phyloP scores from a whole-genome alignment of 2,113 vertebrate species.

The Strix uralensis region DNA sequence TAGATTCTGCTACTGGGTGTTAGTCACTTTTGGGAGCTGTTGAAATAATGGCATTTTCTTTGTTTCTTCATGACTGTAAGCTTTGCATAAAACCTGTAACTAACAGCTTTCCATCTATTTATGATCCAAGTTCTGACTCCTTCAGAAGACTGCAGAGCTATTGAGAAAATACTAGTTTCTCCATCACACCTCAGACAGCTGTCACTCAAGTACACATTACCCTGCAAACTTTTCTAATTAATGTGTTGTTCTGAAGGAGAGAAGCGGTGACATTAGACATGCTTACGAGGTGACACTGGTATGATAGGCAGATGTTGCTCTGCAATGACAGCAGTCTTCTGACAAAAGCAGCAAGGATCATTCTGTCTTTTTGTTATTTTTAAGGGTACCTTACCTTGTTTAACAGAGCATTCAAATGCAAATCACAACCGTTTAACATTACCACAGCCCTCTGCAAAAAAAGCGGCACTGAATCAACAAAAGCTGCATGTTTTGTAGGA shows the following conservation, averaged over 20 bases:
- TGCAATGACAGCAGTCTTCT: not conserved
- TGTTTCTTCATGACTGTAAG: not conserved
- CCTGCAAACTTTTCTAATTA: slow-evolving; percentile 8
- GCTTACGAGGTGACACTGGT: not conserved
- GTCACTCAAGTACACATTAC: not conserved
- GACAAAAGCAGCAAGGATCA: not conserved
- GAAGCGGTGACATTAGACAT: not conserved
- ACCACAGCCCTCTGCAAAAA: not conserved
- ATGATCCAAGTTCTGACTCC: not conserved
- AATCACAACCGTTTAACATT: slow-evolving; percentile 24
- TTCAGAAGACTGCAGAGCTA: not conserved
- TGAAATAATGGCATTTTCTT: not conserved
- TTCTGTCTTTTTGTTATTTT: not conserved
- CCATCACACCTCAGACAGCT: not conserved
- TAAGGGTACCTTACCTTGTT: slow-evolving; percentile 46
- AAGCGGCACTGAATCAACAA: not conserved
- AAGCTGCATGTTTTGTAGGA: not conserved
- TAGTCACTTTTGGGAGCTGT: not conserved
- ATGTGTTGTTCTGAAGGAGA: not conserved
- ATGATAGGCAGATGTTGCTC: not conserved
- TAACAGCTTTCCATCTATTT: not conserved
- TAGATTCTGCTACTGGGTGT: not conserved
- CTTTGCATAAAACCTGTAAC: not conserved
- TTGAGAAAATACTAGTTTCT: not conserved
- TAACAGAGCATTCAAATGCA: slow-evolving; percentile 35